These are phyloP conservation scores for Lynx canadensis DNA, from an alignment of 2,113 vertebrate species.

Conservation along the genomic window DNA sequence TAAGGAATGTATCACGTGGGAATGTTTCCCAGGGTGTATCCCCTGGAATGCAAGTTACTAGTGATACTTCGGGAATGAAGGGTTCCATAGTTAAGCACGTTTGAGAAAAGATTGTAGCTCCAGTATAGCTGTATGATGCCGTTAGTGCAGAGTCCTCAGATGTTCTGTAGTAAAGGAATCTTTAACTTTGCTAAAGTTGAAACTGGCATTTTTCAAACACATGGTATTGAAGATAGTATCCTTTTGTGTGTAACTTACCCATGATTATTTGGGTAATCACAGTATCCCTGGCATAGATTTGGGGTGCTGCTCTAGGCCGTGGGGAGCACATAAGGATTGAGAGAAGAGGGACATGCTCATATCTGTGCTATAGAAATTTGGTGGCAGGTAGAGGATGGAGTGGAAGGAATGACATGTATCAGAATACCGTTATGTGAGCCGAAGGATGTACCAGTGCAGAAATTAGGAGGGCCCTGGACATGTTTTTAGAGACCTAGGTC, in stretches of 20 bases:
- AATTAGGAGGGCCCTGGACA: background rate
- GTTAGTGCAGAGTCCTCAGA: background rate
- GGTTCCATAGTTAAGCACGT: background rate
- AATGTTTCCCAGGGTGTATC: background rate
- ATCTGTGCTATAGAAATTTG: background rate
- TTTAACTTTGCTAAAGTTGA: background rate
- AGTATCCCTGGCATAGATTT: background rate
- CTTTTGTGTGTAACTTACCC: background rate
- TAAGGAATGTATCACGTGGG: background rate
- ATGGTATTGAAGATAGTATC: background rate
- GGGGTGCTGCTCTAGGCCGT: background rate
- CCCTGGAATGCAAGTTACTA: background rate
- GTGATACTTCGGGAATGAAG: background rate
- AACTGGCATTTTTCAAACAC: background rate
- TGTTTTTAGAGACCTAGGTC: background rate
- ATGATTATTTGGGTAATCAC: background rate
- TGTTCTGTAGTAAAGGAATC: background rate
- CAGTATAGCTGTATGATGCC: background rate
- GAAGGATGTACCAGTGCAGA: background rate
- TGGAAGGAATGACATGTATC: background rate
- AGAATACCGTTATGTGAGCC: background rate
- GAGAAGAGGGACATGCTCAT: background rate
- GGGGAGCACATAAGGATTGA: background rate
- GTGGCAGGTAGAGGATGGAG: background rate
- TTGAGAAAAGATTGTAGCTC: background rate